A percentile compares a stretch with the other conserved stretches of the same genome.
phyloP scores from a whole-genome alignment of 2,888 invertebrate species.

The Entomobrya proxima region DNA sequence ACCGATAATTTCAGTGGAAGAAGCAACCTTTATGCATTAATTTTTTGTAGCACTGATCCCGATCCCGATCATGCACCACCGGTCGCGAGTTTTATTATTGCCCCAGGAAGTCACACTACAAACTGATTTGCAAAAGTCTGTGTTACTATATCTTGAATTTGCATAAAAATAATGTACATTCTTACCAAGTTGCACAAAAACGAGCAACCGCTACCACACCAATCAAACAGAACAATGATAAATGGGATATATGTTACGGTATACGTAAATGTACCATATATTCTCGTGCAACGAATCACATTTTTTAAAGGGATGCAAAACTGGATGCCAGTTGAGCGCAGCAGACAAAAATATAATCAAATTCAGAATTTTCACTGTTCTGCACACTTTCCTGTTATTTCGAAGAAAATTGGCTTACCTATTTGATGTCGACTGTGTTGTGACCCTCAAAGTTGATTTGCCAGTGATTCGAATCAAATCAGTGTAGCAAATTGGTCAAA shows the following conservation, averaged over 20 bases:
- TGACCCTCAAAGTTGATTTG: constrained; percentile 11
- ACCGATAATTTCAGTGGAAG: neutral
- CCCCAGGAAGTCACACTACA: constrained; percentile 39
- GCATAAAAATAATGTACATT: too few relatives aligned
- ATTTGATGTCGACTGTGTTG: neutral
- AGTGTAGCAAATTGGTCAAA: constrained; percentile 15
- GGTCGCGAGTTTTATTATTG: constrained; percentile 27
- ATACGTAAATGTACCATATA: neutral
- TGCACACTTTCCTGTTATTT: constrained; percentile 4
- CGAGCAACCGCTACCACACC: neutral
- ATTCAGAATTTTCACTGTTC: neutral
- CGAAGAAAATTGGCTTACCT: constrained; percentile 1
- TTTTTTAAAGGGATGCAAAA: neutral
- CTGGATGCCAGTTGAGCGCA: neutral
- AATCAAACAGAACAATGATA: neutral
- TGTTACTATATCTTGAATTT: constrained; percentile 23
- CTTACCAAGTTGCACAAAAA: neutral
- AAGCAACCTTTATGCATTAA: neutral
- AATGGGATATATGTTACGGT: constrained; percentile 14
- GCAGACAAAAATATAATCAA: neutral
- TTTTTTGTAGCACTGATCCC: neutral
- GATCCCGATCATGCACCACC: neutral
- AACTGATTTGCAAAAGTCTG: constrained; percentile 33
- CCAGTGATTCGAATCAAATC: neutral
- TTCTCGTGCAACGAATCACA: neutral